These are phyloP conservation scores for Apodemus agrarius DNA, from an alignment of 2,797 vertebrate genomes.

Conservation along the genomic window DNA sequence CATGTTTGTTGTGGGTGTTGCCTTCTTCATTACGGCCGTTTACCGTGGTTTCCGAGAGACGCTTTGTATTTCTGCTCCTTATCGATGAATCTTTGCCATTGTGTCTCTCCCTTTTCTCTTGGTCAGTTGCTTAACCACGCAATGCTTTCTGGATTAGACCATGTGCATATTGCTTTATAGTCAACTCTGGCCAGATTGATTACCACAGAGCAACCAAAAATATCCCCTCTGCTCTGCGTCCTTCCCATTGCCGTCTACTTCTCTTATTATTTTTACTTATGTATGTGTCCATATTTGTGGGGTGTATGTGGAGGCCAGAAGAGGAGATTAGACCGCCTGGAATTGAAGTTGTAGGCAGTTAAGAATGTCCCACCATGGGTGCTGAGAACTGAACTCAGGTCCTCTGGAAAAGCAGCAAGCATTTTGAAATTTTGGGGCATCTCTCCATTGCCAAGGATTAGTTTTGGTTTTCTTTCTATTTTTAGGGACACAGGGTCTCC, in stretches of 20 bases:
- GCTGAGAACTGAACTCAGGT: too few species aligned
- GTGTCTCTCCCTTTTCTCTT: too few species aligned
- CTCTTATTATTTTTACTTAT: neutral
- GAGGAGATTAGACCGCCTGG: too few species aligned
- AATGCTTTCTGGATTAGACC: neutral
- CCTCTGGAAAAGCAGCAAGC: neutral
- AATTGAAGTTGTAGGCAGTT: too few species aligned
- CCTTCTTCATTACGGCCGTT: neutral
- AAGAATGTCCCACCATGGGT: too few species aligned
- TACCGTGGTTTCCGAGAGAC: neutral
- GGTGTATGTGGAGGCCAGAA: neutral
- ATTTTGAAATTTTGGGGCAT: neutral
- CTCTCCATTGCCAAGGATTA: neutral
- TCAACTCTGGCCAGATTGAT: neutral
- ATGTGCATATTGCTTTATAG: neutral
- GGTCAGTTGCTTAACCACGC: neutral
- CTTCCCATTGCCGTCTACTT: neutral
- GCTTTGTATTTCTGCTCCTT: neutral
- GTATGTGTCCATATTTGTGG: neutral
- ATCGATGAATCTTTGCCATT: neutral
- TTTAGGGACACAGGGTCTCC: neutral
- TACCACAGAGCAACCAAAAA: too few species aligned
- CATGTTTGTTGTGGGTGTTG: neutral
- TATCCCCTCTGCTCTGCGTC: neutral
- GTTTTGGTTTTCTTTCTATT: neutral